Evolutionary conservation across 1,140 invertebrate genomes (phyloP).

Genomic region (Phenacoccus solenopsis): DNA sequence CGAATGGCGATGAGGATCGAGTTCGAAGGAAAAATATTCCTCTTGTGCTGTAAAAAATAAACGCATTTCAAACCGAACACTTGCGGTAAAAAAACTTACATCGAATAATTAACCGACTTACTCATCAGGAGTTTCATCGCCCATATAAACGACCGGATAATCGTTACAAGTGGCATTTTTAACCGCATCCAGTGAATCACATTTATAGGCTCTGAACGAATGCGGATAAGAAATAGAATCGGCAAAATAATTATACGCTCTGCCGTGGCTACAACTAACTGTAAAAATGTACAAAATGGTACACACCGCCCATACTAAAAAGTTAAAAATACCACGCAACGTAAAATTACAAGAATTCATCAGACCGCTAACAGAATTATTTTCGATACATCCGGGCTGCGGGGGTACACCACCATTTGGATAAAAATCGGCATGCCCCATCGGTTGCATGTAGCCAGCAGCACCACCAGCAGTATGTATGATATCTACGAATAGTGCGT

Average conservation of each 20-base stretch:
- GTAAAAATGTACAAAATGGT: neutral
- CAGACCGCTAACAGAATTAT: neutral
- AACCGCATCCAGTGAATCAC: slow-evolving; percentile 18
- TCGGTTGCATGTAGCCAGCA: slow-evolving; percentile 38
- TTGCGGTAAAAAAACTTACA: no score
- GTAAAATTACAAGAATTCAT: slow-evolving; percentile 9
- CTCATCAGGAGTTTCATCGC: slow-evolving; percentile 20
- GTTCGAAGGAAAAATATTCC: neutral
- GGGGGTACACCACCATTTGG: slow-evolving; percentile 41
- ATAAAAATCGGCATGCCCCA: slow-evolving; percentile 48
- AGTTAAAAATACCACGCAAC: neutral
- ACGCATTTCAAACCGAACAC: neutral
- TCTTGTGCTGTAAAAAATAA: neutral
- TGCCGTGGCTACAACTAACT: slow-evolving; percentile 59
- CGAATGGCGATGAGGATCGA: neutral
- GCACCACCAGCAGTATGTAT: slow-evolving; percentile 45
- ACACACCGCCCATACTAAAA: neutral
- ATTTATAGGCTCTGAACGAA: slow-evolving; percentile 34
- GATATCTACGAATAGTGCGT: slow-evolving; percentile 43
- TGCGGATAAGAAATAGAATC: slow-evolving; percentile 44
- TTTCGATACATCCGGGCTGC: slow-evolving; percentile 48
- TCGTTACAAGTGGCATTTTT: slow-evolving; percentile 20
- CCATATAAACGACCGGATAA: slow-evolving; percentile 22
- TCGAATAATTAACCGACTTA: slow-evolving; percentile 16
- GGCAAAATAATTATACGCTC: slow-evolving; percentile 49